These are phyloP conservation scores for Agonopterix subpropinquella DNA, from an alignment of 2,888 invertebrate species.

Conservation along the genomic window DNA sequence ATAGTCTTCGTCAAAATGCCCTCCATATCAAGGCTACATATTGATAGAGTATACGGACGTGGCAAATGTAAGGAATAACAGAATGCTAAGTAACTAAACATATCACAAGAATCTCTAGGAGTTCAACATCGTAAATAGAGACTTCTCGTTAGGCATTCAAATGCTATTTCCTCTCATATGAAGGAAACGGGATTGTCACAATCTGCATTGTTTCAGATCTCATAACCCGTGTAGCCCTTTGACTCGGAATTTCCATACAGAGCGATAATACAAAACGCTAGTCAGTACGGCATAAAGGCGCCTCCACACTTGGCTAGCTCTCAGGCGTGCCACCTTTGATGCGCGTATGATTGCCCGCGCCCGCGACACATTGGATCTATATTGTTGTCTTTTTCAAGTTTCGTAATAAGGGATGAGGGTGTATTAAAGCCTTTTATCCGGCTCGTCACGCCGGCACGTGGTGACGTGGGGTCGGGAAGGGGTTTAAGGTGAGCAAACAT, in stretches of 20 bases:
- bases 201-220: slow-evolving; percentile 71
- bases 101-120: no score
- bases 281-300: slow-evolving; percentile 62
- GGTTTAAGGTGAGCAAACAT: slow-evolving; percentile 76
- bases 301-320: slow-evolving; percentile 68
- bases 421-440: slow-evolving; percentile 77
- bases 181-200: slow-evolving; percentile 71
- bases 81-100: no score
- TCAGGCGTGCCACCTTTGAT: slow-evolving; percentile 66
- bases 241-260: slow-evolving; percentile 57
- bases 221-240: slow-evolving; percentile 70
- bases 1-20: no score
- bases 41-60: no score
- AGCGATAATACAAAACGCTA: slow-evolving; percentile 55
- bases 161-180: slow-evolving; percentile 62
- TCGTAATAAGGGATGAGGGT: slow-evolving; percentile 76
- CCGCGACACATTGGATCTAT: slow-evolving; percentile 75
- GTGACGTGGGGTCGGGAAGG: slow-evolving; percentile 62
- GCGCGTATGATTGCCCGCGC: slow-evolving; percentile 74
- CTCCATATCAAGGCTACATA: no score
- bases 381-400: slow-evolving; percentile 77
- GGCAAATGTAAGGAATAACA: no score
- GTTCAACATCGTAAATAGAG: slow-evolving; percentile 27
- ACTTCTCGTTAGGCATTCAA: slow-evolving; percentile 68
- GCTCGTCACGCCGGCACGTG: slow-evolving; percentile 71